Base-by-base conservation (phyloP, 2,113 vertebrate genomes). In the Gracilinanus agilis region DNA sequence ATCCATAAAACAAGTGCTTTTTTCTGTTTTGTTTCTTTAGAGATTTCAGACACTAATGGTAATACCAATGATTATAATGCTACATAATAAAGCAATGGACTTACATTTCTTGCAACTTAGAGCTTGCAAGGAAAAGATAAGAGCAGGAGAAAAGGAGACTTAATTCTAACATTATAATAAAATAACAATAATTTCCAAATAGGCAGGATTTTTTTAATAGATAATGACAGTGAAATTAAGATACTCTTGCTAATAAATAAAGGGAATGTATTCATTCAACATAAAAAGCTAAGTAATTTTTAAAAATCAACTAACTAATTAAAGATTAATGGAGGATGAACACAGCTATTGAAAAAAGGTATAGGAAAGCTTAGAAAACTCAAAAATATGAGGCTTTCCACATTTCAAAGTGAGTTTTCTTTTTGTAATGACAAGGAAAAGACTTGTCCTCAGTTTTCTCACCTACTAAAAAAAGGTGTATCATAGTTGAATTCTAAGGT, bases 111-210 rank as follows among this genome's bases (percentile, higher is more conserved):
- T 89, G 94, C 97, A 96, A 95, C 97, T 75, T 94, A 75, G 93
- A 94, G 95, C 97, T 97, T 98, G 97, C 90, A 97, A 93, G 95
- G 95, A 96, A 91, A 97, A 95, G 49, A 91, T 92, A 91, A 95
- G 49, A 94, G 40, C 21, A 93, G 94, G 11, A 91, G 29, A 96
- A 96, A 58, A 21, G 95, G 92, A 53, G 8, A 90, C 23, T 96
- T 95, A 95, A 88, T 96, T 89, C 83, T 75, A 94, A 0, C 49
- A 91, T 96, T 93, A 93, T 96, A 29, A 96, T 92, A 61, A 53
- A 53, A 92, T 53, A 90, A 53, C 25, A 93, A 89, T 11, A 10
- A 91, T 90, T 94, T 91, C 94, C 49, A 94, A 97, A 75, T 90
- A 54, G 10, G 90, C 27, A 95, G 92, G 24, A 58, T 44, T 94